A percentile compares a stretch with the other conserved stretches of the same genome.
Evolutionary conservation across 1,140 invertebrate species (phyloP).

Genomic region (Drosophila teissieri): DNA sequence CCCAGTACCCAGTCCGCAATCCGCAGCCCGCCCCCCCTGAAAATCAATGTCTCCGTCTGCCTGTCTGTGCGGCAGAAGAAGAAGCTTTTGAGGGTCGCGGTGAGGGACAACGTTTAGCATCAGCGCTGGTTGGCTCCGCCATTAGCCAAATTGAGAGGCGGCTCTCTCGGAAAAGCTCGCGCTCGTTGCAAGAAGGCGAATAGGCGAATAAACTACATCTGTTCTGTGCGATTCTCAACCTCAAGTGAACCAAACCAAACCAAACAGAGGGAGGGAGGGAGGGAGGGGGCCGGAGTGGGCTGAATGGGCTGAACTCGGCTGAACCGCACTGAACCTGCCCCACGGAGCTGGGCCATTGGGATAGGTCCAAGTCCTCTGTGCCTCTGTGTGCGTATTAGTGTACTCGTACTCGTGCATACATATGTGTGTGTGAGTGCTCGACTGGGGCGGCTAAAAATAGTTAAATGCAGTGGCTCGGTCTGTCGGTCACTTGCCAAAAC

Average conservation of each 20-base stretch:
- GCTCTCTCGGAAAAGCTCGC: conserved; percentile 38
- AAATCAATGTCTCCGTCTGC: conserved; percentile 72
- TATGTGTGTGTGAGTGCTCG: conserved; percentile 23
- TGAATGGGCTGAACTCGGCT: conserved; percentile 29
- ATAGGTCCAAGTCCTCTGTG: conserved; percentile 71
- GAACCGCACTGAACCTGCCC: conserved; percentile 63
- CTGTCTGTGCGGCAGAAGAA: conserved; percentile 33
- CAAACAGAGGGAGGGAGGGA: too few relatives aligned
- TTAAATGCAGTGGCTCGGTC: conserved; percentile 56
- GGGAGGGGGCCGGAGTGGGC: background rate
- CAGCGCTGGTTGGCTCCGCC: conserved; percentile 23
- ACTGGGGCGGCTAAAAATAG: conserved; percentile 56
- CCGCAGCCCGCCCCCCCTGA: background rate
- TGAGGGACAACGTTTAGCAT: conserved; percentile 62
- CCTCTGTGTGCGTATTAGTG: background rate
- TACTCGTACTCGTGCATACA: background rate
- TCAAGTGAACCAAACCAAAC: conserved; percentile 31
- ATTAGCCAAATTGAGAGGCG: conserved; percentile 34
- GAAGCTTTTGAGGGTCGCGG: conserved; percentile 77
- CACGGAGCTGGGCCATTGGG: conserved; percentile 61
- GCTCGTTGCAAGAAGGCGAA: conserved; percentile 37
- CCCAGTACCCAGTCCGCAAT: too few relatives aligned
- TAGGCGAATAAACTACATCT: conserved; percentile 27
- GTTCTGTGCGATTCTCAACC: conserved; percentile 42
- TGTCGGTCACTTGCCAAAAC: conserved; percentile 56